Percentiles rank a stretch among this genome's conserved stretches.
Evolutionary conservation across 2,888 invertebrate genomes (phyloP).

Genomic region (Platerodrilus igneus): DNA sequence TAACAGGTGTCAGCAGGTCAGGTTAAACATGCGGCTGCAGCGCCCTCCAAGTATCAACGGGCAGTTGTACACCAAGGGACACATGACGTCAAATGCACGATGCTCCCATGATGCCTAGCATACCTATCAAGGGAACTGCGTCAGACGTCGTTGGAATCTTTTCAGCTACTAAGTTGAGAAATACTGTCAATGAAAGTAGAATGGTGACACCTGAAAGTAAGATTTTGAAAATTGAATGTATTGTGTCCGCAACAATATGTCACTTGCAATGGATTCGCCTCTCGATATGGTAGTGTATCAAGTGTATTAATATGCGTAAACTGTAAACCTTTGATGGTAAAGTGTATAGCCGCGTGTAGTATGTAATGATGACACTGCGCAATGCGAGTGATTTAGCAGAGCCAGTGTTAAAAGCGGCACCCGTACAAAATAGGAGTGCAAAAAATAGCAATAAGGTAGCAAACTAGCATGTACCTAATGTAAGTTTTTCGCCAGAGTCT

Average conservation of each 20-base stretch:
- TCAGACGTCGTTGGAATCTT: constrained; percentile 88
- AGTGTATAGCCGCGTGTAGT: constrained; percentile 25
- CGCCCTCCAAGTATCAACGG: constrained; percentile 53
- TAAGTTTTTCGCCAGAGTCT: constrained; percentile 94
- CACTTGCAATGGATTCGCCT: constrained; percentile 30
- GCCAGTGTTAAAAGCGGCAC: constrained; percentile 38
- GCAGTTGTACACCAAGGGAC: constrained; percentile 46
- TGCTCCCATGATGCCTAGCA: constrained; percentile 47
- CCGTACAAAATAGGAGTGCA: constrained; percentile 38
- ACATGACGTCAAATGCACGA: constrained; percentile 48
- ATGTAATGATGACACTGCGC: constrained; percentile 36
- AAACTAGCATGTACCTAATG: constrained; percentile 68
- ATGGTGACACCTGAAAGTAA: constrained; percentile 86
- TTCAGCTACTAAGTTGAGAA: constrained; percentile 96
- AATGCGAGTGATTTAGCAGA: constrained; percentile 36
- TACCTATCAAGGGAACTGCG: constrained; percentile 80
- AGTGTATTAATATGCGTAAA: constrained; percentile 14
- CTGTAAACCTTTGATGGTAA: constrained; percentile 15
- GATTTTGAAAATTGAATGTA: constrained; percentile 47
- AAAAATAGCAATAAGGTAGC: constrained; percentile 37
- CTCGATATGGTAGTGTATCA: constrained; percentile 25
- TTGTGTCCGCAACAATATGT: constrained; percentile 33
- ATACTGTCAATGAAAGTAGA: constrained; percentile 95
- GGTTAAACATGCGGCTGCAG: constrained; percentile 28
- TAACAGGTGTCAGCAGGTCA: constrained; percentile 18